Conservation (phyloP, 2,888 invertebrate genomes). For the Trissoscelio sp. region DNA sequence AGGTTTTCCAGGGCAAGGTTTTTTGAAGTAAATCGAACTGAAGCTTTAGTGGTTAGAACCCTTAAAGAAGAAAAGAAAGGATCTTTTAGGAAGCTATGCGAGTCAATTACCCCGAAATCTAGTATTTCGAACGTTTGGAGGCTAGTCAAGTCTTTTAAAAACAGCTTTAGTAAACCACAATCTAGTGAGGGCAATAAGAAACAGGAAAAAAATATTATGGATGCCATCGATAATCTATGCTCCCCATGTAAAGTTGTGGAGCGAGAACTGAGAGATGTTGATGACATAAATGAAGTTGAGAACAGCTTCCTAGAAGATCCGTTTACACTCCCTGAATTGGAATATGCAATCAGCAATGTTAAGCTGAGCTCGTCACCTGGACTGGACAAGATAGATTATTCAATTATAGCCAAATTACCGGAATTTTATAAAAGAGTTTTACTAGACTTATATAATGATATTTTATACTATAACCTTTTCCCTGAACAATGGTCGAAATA, state of each 20-base stretch:
- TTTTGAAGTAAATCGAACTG: slow-evolving; percentile 31
- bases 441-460: slow-evolving; percentile 44
- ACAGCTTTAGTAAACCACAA: slow-evolving; percentile 9
- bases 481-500: too few species aligned
- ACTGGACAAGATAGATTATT: slow-evolving; percentile 43
- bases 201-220: slow-evolving; percentile 3
- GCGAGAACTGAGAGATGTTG: not conserved
- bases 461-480: slow-evolving; percentile 14
- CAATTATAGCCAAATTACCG: slow-evolving; percentile 16
- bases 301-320: not conserved
- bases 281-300: not conserved
- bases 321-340: slow-evolving; percentile 32
- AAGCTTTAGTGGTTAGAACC: slow-evolving; percentile 12
- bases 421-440: slow-evolving; percentile 37
- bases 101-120: slow-evolving; percentile 11
- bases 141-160: slow-evolving; percentile 46
- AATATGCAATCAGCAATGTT: slow-evolving; percentile 10
- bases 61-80: slow-evolving; percentile 20
- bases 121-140: slow-evolving; percentile 41
- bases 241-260: not conserved
- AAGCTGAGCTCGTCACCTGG: slow-evolving; percentile 45
- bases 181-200: slow-evolving; percentile 3
- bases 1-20: slow-evolving; percentile 7
- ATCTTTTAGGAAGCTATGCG: slow-evolving; percentile 25
- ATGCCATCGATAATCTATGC: not conserved